These are phyloP conservation scores for Falco punctatus DNA, from an alignment of 2,113 vertebrate genomes.

Conservation along the genomic window DNA sequence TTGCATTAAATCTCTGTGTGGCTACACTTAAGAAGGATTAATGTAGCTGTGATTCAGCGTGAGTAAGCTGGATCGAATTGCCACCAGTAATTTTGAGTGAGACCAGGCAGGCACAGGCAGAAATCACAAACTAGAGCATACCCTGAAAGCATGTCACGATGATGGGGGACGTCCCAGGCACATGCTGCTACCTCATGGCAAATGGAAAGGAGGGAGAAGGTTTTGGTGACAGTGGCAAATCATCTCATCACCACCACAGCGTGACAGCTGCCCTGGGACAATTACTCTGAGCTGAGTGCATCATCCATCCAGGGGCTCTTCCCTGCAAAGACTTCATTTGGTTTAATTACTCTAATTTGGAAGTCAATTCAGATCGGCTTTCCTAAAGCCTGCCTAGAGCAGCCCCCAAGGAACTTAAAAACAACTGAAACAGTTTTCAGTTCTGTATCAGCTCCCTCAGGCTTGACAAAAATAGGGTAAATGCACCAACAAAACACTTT, in stretches of 20 bases:
- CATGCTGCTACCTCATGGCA: not conserved
- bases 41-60: not conserved
- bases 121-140: not conserved
- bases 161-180: not conserved
- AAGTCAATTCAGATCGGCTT: not conserved
- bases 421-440: not conserved
- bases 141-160: fast-evolving
- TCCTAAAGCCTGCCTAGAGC: not conserved
- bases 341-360: conserved; percentile 26
- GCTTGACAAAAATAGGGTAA: not conserved
- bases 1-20: not conserved
- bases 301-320: not conserved
- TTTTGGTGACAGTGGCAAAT: not conserved
- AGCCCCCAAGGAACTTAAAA: not conserved
- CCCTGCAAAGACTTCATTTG: not conserved
- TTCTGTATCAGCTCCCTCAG: not conserved
- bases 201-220: not conserved
- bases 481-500: not conserved
- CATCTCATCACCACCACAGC: not conserved
- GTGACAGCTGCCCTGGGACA: not conserved
- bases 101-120: not conserved
- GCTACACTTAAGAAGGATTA: not conserved
- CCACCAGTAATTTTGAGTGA: not conserved
- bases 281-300: not conserved
- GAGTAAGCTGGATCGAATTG: not conserved